Evolutionary conservation across 1,140 invertebrate species (phyloP).

Genomic region (Lepidurus couesii): DNA sequence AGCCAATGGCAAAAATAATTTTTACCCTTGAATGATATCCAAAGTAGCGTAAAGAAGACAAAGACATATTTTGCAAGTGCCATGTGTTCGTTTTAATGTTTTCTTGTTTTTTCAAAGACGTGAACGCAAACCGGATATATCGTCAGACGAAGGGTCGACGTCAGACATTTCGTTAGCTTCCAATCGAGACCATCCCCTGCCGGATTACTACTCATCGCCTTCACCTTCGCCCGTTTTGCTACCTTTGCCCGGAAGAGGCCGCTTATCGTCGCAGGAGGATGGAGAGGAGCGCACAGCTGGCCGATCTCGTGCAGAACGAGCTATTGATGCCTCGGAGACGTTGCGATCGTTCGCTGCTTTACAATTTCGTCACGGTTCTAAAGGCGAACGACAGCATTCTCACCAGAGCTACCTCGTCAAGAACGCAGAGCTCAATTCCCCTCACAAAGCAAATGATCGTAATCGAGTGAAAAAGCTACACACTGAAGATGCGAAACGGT

Average conservation of each 20-base stretch:
- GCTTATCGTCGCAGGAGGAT: not conserved
- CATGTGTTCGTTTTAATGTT: not conserved
- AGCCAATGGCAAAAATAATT: no score
- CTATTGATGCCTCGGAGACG: constrained; percentile 6
- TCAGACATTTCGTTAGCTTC: not conserved
- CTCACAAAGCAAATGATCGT: not conserved
- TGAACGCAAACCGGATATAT: not conserved
- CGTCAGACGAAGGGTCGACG: not conserved
- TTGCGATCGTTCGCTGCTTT: not conserved
- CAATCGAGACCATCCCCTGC: not conserved
- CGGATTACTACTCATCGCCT: not conserved
- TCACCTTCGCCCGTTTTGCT: not conserved
- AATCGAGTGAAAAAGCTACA: not conserved
- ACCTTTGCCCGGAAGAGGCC: not conserved
- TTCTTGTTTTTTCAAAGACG: not conserved
- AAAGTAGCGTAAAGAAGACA: no score
- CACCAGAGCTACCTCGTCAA: not conserved
- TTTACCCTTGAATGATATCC: no score
- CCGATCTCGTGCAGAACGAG: not conserved
- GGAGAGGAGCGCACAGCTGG: not conserved
- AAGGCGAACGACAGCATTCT: not conserved
- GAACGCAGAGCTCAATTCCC: not conserved
- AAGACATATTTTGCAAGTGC: no score
- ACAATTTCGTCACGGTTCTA: not conserved
- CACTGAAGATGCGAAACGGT: not conserved